Percentiles rank a stretch among this genome's conserved stretches.
Conservation (phyloP, 2,888 invertebrate species). For the Teinopalpus imperialis region DNA sequence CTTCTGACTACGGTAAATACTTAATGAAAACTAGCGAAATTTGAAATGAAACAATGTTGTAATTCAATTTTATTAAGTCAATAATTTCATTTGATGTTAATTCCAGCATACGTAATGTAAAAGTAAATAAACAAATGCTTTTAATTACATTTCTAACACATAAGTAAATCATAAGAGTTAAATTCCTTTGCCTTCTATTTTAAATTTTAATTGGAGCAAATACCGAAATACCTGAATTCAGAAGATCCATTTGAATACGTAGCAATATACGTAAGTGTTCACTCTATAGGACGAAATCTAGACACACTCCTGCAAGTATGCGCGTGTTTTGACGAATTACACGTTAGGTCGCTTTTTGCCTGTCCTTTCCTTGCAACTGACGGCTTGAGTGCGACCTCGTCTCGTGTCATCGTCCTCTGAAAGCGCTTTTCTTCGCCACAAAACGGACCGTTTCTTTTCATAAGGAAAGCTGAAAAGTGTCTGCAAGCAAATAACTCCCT, state of each 20-base stretch:
- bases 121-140: background rate
- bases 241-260: conserved; percentile 42
- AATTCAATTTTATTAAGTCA: conserved; percentile 5
- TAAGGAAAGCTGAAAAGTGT: conserved; percentile 81
- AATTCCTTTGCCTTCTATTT: conserved; percentile 54
- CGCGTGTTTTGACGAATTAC: conserved; percentile 70
- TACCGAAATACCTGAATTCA: conserved; percentile 41
- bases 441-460: conserved; percentile 81
- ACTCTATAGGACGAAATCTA: conserved; percentile 27
- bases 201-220: conserved; percentile 49
- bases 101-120: conserved; percentile 5
- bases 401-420: conserved; percentile 82
- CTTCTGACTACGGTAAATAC: conserved; percentile 5
- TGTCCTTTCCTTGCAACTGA: conserved; percentile 72
- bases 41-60: conserved; percentile 12
- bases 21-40: conserved; percentile 20
- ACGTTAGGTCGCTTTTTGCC: conserved; percentile 72
- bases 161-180: no score
- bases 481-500: conserved; percentile 81
- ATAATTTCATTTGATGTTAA: background rate
- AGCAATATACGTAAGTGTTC: conserved; percentile 31
- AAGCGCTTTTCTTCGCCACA: conserved; percentile 80
- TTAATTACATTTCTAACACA: conserved; percentile 5
- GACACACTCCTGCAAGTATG: conserved; percentile 35
- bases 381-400: conserved; percentile 77